Evolutionary conservation across 2,888 invertebrate species (phyloP).

Genomic region (Meiosimyza platycephala): DNA sequence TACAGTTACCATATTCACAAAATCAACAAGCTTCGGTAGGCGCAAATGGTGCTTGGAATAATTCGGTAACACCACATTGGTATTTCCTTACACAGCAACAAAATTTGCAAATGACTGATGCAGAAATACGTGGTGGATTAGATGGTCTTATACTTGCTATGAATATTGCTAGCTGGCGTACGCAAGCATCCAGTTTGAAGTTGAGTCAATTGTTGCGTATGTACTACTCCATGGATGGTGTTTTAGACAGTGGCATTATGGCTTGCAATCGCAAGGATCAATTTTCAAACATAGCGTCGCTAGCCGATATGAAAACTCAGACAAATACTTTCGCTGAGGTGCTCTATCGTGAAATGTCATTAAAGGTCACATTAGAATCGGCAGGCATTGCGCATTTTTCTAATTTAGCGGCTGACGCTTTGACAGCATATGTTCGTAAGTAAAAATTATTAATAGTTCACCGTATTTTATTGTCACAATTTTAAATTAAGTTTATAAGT

Average conservation of each 20-base stretch:
- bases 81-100: conserved; percentile 74
- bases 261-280: conserved; percentile 77
- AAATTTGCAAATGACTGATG: conserved; percentile 78
- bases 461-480: too few species aligned
- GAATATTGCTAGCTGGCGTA: conserved; percentile 69
- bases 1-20: conserved; percentile 72
- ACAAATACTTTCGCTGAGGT: conserved; percentile 73
- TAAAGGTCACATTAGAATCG: conserved; percentile 70
- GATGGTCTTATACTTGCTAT: conserved; percentile 79
- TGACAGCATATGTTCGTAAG: conserved; percentile 75
- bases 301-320: conserved; percentile 70
- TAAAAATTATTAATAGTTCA: conserved; percentile 44
- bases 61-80: conserved; percentile 75
- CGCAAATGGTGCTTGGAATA: conserved; percentile 79
- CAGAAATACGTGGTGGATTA: conserved; percentile 81
- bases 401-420: conserved; percentile 70
- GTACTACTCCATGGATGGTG: conserved; percentile 78
- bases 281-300: conserved; percentile 69
- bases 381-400: conserved; percentile 70
- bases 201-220: conserved; percentile 83
- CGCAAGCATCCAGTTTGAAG: conserved; percentile 69
- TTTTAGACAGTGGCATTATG: conserved; percentile 66
- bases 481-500: too few species aligned
- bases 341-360: conserved; percentile 72
- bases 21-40: conserved; percentile 69